A percentile compares a stretch with the other conserved stretches of the same genome.
These are phyloP conservation scores for Paedocypris micromegethes DNA, from an alignment of 2,797 vertebrate genomes.

Conservation along the genomic window DNA sequence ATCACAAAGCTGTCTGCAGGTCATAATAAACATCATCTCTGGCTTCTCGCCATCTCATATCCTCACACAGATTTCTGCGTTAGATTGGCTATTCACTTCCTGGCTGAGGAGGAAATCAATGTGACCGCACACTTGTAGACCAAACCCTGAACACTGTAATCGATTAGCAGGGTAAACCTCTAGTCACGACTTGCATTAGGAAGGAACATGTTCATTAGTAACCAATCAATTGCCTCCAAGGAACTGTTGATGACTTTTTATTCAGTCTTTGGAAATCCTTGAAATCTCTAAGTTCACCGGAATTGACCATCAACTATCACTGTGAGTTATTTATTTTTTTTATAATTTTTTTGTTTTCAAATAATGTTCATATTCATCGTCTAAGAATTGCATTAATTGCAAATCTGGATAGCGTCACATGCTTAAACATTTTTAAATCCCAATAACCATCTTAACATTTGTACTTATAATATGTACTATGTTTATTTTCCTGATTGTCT, in stretches of 20 bases:
- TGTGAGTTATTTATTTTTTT: background rate
- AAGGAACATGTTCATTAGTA: constrained; percentile 15
- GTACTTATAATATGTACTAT: background rate
- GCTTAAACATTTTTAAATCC: too few species aligned
- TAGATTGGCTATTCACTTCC: constrained; percentile 3
- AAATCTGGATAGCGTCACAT: too few species aligned
- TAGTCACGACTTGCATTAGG: constrained; percentile 11
- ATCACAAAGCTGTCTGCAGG: constrained; percentile 61
- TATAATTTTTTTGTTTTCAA: too few species aligned
- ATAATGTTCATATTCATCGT: background rate
- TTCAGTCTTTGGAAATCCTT: constrained; percentile 1
- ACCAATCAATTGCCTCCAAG: constrained; percentile 19
- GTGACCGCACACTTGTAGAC: background rate
- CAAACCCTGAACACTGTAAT: constrained; percentile 13
- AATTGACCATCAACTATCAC: background rate
- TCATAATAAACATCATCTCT: constrained; percentile 55
- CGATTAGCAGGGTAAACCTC: constrained; percentile 14
- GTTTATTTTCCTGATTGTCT: background rate
- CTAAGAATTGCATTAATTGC: background rate
- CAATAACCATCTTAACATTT: too few species aligned
- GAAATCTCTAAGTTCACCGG: background rate
- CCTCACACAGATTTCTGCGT: constrained; percentile 45
- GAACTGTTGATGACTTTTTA: background rate
- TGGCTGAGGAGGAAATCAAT: constrained; percentile 15
- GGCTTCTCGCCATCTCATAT: constrained; percentile 58